Conservation (phyloP, 2,888 invertebrate species). For the Brenthis daphne region DNA sequence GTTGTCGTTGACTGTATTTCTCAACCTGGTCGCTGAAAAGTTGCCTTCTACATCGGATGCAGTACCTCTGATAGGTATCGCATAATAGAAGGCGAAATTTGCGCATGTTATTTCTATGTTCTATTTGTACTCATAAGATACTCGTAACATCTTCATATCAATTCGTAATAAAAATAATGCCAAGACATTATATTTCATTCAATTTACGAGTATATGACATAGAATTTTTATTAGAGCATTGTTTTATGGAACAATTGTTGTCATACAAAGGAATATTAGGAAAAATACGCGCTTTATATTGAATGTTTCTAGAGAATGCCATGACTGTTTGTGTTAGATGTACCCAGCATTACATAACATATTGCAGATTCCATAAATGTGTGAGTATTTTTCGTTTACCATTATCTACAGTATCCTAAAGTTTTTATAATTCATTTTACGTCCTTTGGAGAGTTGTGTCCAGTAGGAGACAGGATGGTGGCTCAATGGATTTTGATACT, state of each 20-base stretch:
- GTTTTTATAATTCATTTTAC: neutral
- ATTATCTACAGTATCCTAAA: slow-evolving; percentile 11
- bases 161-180: neutral
- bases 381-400: slow-evolving; percentile 16
- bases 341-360: slow-evolving; percentile 22
- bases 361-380: slow-evolving; percentile 24
- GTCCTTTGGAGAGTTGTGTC: slow-evolving; percentile 54
- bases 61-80: slow-evolving; percentile 90
- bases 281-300: slow-evolving; percentile 23
- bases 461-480: slow-evolving; percentile 18
- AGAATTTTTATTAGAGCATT: neutral
- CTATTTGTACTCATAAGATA: neutral
- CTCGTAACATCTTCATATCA: neutral
- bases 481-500: slow-evolving; percentile 28
- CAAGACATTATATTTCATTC: neutral
- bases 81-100: slow-evolving; percentile 44
- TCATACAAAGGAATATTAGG: slow-evolving; percentile 4
- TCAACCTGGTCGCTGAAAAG: slow-evolving; percentile 98
- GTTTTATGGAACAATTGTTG: neutral
- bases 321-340: slow-evolving; percentile 30
- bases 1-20: slow-evolving; percentile 98
- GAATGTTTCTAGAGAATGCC: slow-evolving; percentile 29
- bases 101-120: slow-evolving; percentile 51
- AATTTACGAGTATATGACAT: neutral
- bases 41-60: slow-evolving; percentile 94